These are phyloP conservation scores for Salvelinus fontinalis DNA, from an alignment of 2,113 vertebrate species.

Conservation along the genomic window DNA sequence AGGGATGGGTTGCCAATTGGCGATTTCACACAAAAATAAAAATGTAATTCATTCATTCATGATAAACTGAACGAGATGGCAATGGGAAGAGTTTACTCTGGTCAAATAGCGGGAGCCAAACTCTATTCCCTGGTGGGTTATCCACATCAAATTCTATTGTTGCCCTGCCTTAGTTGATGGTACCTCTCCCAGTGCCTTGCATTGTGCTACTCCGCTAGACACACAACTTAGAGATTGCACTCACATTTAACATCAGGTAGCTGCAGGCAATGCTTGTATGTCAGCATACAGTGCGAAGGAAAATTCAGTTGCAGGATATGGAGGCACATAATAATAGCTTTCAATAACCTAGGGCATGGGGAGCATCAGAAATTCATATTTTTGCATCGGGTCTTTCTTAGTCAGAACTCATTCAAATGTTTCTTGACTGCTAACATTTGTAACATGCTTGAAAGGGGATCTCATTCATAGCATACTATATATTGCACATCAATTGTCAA, in stretches of 20 bases:
- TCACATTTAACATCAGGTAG: conserved; percentile 40
- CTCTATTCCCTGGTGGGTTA: conserved; percentile 36
- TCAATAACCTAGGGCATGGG: conserved; percentile 23
- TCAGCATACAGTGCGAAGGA: conserved; percentile 20
- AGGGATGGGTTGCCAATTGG: too few relatives aligned
- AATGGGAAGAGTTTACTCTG: too few relatives aligned
- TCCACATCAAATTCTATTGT: conserved; percentile 50
- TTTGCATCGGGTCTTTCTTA: too few relatives aligned
- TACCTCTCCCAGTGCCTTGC: conserved; percentile 48
- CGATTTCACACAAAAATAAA: too few relatives aligned
- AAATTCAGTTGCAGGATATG: conserved; percentile 40
- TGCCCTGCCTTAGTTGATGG: conserved; percentile 42
- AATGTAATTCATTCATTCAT: too few relatives aligned
- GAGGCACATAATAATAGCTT: conserved; percentile 39
- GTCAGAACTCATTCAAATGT: too few relatives aligned
- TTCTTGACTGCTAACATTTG: too few relatives aligned
- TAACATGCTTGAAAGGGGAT: too few relatives aligned
- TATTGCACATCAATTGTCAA: too few relatives aligned
- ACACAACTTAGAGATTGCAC: conserved; percentile 52
- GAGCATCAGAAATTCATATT: not conserved
- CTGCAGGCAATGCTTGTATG: conserved; percentile 42
- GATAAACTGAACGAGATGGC: too few relatives aligned
- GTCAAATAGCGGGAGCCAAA: not conserved
- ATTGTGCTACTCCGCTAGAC: conserved; percentile 34
- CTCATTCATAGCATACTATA: too few relatives aligned